Evolutionary conservation across 2,888 invertebrate species (phyloP), one percentile per base, ranked within the genome.

Genomic region (Drymonia ruficornis): DNA sequence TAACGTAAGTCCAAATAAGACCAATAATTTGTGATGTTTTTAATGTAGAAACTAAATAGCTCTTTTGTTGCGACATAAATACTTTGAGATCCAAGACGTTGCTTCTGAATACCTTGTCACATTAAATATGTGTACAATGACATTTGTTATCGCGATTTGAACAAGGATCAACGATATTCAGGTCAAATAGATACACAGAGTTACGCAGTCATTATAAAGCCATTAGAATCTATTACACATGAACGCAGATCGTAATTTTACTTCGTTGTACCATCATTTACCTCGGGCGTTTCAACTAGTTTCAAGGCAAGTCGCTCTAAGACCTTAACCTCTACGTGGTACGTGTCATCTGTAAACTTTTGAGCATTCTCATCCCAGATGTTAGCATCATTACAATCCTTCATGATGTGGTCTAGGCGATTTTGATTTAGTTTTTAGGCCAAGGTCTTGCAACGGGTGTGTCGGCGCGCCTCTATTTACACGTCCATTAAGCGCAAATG

Each of bases 381-480:
- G 70, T 61, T 67, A 23, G 55, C 54, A 48, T 53, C 31, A 54
- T 58, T 54, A 38, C 52, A 58, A 52, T 57, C 51, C 67, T 65
- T 53, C 54, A 49, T 55, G 53, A 59, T 53, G 54, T 60, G 67
- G 55, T 61, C 65, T 67, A 70, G 66, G 67, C 75, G 61, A 44
- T 54, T 55, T 50, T 63, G 56, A 69, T 72, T 72, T 69, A 59
- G 61, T 71, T 61, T 66, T 72, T 72, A 76, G 87, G 87, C 84
- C 90, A 90, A 87, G 89, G 90, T 81, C 75, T 60, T 48, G 23
- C 56, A 49, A 56, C 73, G 76, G 80, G 84, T 72, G 80, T 73
- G 81, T 70, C 76, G 77, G 72, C 81, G 69, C 86, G 83, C 87
- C 86, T 86, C 74, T 85, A 80, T 89, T 89, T 89, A 78, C 82